Base-by-base conservation (phyloP, 1,140 invertebrate species). In the Belonocnema kinseyi region DNA sequence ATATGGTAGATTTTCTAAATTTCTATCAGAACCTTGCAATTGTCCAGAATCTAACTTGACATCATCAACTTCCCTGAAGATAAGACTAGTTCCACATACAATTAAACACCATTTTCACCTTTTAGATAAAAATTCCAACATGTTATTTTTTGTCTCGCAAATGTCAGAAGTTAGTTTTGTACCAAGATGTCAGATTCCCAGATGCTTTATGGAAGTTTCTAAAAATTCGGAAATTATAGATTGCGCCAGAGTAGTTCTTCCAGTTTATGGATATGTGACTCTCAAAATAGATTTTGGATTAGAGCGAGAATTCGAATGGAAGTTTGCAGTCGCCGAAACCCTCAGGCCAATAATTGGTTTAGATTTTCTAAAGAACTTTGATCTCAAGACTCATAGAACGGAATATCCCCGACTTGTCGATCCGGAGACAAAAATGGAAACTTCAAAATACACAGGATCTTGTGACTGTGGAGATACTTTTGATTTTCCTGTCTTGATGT, bases 201-300 rank as follows among this genome's bases (percentile, higher is more conserved):
- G 61, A n/a, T 14, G 33, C 7, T n/a, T 33, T 0, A 66, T 66
- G 61, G 40, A 40, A 40, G 61, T 40, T 66, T 66, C 61, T 2
- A 16, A 46, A 40, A 66, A 66, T 6, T 6, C 13, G 1, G 61
- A 66, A 66, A 40, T 66, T n/a, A 66, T 66, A 8, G 14, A 40
- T 40, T 5, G 26, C n/a, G 61, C 16, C n/a, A n/a, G 26, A 66
- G 33, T 33, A 26, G 3, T 66, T 3, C 40, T 66, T 26, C 61
- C 61, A 33, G 40, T 66, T 66, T 33, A 40, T 16, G 61, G 61
- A 2, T 66, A 33, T 13, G n/a, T 33, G 1, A n/a, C 5, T 16
- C 33, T 66, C 13, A 66, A 40, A 66, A 10, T 66, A 16, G 61
- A 66, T 66, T 66, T 66, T 40, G 61, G 61, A 46, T 66, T 66